Base-by-base conservation (phyloP, 2,888 invertebrate species). In the Coenonympha arcania region DNA sequence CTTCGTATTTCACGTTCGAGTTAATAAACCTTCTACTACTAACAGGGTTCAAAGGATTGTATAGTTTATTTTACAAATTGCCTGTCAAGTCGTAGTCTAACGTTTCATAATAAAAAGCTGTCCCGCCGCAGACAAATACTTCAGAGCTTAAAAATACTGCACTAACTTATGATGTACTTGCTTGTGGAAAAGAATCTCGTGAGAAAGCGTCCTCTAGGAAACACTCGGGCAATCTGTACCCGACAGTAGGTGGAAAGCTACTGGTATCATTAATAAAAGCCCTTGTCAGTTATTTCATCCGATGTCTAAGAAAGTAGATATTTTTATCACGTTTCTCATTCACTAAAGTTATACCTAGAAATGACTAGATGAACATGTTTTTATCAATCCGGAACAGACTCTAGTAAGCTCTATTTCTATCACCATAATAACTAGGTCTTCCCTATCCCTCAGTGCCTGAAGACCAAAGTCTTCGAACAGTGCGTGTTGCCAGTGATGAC, bases 141-240 rank as follows among this genome's bases (percentile, higher is more conserved):
- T 16, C 6, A 11, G 31, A 15, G 31, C 33, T 31, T 43, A 22
- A 33, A 43, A 43, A 43, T 33, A 33, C 22, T 15, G 16, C 15
- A 4, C 2, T 33, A 33, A 43, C 43, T 43, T 43, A 43, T 43
- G 22, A 43, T 30, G 43, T 43, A 15, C 15, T 26, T 13, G 9
- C 2, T 9, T 15, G 28, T 13, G 6, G 22, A 15, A 22, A 16
- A 33, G 15, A 22, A 22, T 43, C 43, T 43, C 43, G 16, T 33
- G 43, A 33, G 43, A 22, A 33, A 43, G 15, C 22, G 30, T 33
- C 22, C 13, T 22, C 33, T 13, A 24, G 33, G 43, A 43, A 33
- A 43, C 24, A 43, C 33, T 43, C 13, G 22, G 15, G 33, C 43
- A 43, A 43, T 43, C 15, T 33, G 43, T 43, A 31, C 15, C 31